These are phyloP conservation scores for Megamerina dolium DNA, from an alignment of 2,888 invertebrate species.

Conservation along the genomic window DNA sequence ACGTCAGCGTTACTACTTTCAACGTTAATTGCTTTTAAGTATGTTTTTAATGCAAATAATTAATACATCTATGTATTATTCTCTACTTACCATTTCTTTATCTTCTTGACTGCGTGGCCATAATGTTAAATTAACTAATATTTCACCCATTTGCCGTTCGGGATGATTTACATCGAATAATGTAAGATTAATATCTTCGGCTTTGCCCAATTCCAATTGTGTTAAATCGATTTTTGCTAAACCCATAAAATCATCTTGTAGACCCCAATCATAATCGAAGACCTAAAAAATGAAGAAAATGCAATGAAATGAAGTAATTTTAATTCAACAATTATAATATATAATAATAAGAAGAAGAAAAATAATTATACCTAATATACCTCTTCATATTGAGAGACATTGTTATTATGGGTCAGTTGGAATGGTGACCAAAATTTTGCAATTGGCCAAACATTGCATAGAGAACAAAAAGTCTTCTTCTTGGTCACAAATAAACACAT, in stretches of 20 bases:
- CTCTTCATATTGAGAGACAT: no score
- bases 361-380: no score
- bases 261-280: slow-evolving; percentile 96
- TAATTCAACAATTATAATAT: not conserved
- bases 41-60: no score
- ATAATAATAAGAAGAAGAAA: not conserved
- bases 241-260: slow-evolving; percentile 98
- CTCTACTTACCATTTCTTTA: slow-evolving; percentile 82
- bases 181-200: slow-evolving; percentile 71
- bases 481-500: no score
- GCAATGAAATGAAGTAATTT: not conserved
- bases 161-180: slow-evolving; percentile 63
- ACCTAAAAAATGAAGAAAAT: slow-evolving; percentile 54
- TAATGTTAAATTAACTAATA: slow-evolving; percentile 75
- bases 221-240: slow-evolving; percentile 79
- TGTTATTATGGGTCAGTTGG: no score
- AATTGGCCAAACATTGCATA: no score
- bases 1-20: no score
- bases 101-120: slow-evolving; percentile 91
- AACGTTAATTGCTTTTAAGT: no score
- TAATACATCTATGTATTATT: no score
- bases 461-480: no score
- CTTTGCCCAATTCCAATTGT: slow-evolving; percentile 68
- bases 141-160: slow-evolving; percentile 71
- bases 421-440: no score